phyloP scores from a whole-genome alignment of 2,797 vertebrate species.

The Esox masquinongy region DNA sequence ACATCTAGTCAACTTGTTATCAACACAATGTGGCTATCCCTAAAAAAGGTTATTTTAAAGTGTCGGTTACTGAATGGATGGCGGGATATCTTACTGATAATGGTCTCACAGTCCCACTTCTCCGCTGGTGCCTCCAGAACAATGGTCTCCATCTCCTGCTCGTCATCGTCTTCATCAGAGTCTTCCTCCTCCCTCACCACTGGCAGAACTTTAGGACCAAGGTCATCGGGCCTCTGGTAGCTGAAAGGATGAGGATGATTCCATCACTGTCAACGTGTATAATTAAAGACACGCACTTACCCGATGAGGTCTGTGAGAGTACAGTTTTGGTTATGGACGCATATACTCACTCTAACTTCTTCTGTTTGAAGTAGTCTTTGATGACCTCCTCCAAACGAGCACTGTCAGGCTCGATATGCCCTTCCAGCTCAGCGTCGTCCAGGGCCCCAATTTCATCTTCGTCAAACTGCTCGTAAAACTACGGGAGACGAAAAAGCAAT shows the following conservation, averaged over 20 bases:
- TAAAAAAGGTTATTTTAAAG: not conserved
- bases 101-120: constrained; percentile 97
- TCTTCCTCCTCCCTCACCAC: constrained; percentile 76
- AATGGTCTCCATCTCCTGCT: constrained; percentile 78
- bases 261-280: not conserved
- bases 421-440: constrained; percentile 94
- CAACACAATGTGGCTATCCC: not conserved
- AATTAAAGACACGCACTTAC: not conserved
- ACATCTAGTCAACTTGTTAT: not conserved
- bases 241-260: constrained; percentile 42
- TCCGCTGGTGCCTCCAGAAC: constrained; percentile 80
- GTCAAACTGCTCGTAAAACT: constrained; percentile 97
- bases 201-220: constrained; percentile 79
- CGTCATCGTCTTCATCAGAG: constrained; percentile 76
- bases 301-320: not conserved
- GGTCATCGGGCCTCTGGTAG: constrained; percentile 68
- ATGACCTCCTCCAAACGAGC: constrained; percentile 85
- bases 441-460: constrained; percentile 95
- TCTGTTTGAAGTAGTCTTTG: constrained; percentile 89
- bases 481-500: not conserved
- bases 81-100: constrained; percentile 86
- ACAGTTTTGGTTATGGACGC: not conserved
- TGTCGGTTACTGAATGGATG: not conserved
- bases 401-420: constrained; percentile 85
- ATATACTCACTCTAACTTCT: constrained; percentile 83